Evolutionary conservation across 2,888 invertebrate genomes (phyloP).

Genomic region (Pimpla rufipes): DNA sequence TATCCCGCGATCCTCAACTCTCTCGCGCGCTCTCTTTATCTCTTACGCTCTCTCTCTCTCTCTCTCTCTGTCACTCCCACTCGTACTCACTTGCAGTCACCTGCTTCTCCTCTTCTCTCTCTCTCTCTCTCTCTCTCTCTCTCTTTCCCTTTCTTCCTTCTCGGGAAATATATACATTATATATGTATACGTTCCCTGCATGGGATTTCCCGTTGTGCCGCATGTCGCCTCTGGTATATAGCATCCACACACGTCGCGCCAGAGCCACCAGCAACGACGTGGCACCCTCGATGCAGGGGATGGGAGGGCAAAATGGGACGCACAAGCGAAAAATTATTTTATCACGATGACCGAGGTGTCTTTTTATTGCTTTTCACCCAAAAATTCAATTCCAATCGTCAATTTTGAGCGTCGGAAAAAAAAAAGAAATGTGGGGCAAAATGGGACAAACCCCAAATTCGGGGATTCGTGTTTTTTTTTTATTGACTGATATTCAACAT

Average conservation of each 20-base stretch:
- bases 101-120: slow-evolving; percentile 23
- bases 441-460: too few species aligned
- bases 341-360: too few species aligned
- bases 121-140: slow-evolving; percentile 25
- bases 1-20: slow-evolving; percentile 53
- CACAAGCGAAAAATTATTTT: too few species aligned
- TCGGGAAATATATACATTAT: slow-evolving; percentile 35
- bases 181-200: slow-evolving; percentile 45
- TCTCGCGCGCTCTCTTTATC: too few species aligned
- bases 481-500: too few species aligned
- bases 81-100: slow-evolving; percentile 26
- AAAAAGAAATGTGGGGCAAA: too few species aligned
- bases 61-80: slow-evolving; percentile 30
- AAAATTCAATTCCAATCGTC: too few species aligned
- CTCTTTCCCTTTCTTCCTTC: slow-evolving; percentile 40
- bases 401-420: too few species aligned
- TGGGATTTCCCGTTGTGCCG: slow-evolving; percentile 55
- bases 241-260: slow-evolving; percentile 25
- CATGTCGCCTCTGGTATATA: slow-evolving; percentile 26
- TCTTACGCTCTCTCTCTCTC: too few species aligned
- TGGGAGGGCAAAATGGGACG: too few species aligned
- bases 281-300: slow-evolving; percentile 20
- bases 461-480: too few species aligned
- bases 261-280: background rate
- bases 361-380: too few species aligned